phyloP scores from a whole-genome alignment of 2,113 vertebrate genomes.

The Chionomys nivalis region DNA sequence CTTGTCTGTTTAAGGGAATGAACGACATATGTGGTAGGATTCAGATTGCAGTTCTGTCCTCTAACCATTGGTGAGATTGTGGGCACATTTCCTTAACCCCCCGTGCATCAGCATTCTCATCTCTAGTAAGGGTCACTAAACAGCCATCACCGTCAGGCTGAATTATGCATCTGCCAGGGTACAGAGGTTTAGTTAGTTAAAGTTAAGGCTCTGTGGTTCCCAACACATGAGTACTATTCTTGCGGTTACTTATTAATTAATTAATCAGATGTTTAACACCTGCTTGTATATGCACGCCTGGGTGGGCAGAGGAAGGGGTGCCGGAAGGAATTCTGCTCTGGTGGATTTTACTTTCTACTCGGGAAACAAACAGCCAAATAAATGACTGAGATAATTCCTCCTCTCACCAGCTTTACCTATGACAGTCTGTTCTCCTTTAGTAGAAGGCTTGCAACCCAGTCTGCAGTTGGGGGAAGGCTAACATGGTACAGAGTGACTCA shows the following conservation, averaged over 20 bases:
- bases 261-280: neutral
- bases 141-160: neutral
- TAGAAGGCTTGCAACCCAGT: neutral
- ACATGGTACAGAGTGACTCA: neutral
- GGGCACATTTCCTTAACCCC: neutral
- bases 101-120: neutral
- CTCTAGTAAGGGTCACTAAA: neutral
- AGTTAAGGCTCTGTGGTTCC: neutral
- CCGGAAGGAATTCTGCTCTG: neutral
- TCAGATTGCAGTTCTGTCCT: neutral
- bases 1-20: neutral
- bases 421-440: neutral
- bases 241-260: neutral
- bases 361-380: neutral
- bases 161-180: neutral
- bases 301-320: neutral
- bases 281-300: neutral
- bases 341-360: neutral
- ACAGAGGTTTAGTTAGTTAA: neutral
- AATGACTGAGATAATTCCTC: neutral
- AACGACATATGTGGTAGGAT: neutral
- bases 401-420: neutral
- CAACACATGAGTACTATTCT: neutral
- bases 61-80: neutral
- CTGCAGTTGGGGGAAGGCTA: neutral